A percentile compares a stretch with the other conserved stretches of the same genome.
Evolutionary conservation across 1,140 invertebrate genomes (phyloP).

Genomic region (Apolygus lucorum): DNA sequence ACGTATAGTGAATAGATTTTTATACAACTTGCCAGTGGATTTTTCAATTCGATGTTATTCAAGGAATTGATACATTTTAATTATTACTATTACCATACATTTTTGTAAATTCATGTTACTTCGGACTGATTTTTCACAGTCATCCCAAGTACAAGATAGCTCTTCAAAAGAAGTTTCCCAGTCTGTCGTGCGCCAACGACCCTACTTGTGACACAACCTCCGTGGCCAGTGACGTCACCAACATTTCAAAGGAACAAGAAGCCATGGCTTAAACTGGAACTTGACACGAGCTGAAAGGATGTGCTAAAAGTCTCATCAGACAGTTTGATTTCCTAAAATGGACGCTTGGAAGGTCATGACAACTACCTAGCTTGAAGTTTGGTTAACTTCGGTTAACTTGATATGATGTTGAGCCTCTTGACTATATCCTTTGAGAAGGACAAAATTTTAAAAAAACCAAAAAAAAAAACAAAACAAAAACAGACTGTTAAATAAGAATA

Average conservation of each 20-base stretch:
- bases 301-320: too few relatives aligned
- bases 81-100: neutral
- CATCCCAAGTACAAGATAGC: slow-evolving; percentile 68
- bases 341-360: too few relatives aligned
- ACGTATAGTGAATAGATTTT: too few relatives aligned
- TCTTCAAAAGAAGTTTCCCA: slow-evolving; percentile 59
- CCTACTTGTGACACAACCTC: slow-evolving; percentile 21
- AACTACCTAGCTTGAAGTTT: too few relatives aligned
- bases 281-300: neutral
- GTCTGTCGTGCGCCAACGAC: slow-evolving; percentile 32
- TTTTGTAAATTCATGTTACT: neutral
- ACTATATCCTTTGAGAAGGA: too few relatives aligned
- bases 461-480: too few relatives aligned
- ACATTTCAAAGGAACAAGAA: slow-evolving; percentile 27
- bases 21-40: too few relatives aligned
- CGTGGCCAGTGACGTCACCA: slow-evolving; percentile 29
- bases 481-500: too few relatives aligned
- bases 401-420: too few relatives aligned
- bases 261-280: neutral
- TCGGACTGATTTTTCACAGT: slow-evolving; percentile 43
- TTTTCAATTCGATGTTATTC: neutral
- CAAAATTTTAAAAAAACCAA: too few relatives aligned
- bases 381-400: too few relatives aligned
- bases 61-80: neutral
- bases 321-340: too few relatives aligned